Percentiles rank a stretch among this genome's conserved stretches.
phyloP scores from a whole-genome alignment of 2,888 invertebrate species.

The Pocota personata region DNA sequence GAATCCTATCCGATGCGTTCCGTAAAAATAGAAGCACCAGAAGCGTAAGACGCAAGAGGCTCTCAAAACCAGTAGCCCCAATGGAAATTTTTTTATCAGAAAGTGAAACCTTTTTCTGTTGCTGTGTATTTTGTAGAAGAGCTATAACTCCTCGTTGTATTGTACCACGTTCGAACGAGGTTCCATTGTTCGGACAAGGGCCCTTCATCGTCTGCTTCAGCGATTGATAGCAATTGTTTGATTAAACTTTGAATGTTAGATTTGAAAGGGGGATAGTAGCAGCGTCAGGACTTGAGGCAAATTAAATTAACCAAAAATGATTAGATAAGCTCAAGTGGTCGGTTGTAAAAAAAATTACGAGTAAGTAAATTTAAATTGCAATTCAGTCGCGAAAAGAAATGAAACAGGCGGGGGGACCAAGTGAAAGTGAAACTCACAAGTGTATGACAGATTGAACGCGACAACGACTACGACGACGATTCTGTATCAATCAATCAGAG shows the following conservation, averaged over 20 bases:
- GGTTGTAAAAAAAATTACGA: background rate
- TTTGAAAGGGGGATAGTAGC: constrained; percentile 8
- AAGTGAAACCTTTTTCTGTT: constrained; percentile 64
- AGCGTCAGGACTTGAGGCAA: constrained; percentile 32
- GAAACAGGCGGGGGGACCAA: background rate
- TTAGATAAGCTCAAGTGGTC: constrained; percentile 60
- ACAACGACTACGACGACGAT: constrained; percentile 23
- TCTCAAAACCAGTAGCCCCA: constrained; percentile 64
- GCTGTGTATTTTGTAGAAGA: background rate
- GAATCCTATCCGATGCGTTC: constrained; percentile 53
- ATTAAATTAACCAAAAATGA: constrained; percentile 68
- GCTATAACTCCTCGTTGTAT: background rate
- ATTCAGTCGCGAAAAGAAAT: background rate
- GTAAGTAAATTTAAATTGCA: constrained; percentile 1
- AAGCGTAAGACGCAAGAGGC: constrained; percentile 14
- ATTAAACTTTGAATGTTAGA: constrained; percentile 32
- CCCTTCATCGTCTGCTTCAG: constrained; percentile 44
- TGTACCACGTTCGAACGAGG: constrained; percentile 5
- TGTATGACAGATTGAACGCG: constrained; percentile 37
- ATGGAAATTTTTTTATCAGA: constrained; percentile 59
- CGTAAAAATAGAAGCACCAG: constrained; percentile 44
- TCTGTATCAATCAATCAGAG: constrained; percentile 59
- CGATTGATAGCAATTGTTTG: constrained; percentile 41
- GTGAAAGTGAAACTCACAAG: constrained; percentile 53
- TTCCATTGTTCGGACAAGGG: constrained; percentile 53